These are phyloP conservation scores for Danio aesculapii DNA, from an alignment of 2,797 vertebrate genomes.

Conservation along the genomic window DNA sequence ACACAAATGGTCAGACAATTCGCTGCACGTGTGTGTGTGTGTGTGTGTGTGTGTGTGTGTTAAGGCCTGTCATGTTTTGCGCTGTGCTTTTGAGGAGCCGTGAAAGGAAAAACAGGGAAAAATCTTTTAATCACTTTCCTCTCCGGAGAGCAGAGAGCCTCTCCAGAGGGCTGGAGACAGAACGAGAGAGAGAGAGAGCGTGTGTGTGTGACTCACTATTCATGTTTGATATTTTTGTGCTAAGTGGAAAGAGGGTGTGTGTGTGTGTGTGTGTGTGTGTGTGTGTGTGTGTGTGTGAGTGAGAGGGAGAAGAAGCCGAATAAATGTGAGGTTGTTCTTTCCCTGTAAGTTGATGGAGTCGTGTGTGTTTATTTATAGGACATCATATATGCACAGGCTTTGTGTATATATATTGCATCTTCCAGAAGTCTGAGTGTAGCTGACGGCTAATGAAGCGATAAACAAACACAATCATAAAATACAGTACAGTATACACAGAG, in stretches of 20 bases:
- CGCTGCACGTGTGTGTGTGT: not conserved
- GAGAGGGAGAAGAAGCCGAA: not conserved
- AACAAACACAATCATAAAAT: not conserved
- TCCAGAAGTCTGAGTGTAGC: conserved; percentile 21
- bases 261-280: not conserved
- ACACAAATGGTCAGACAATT: not conserved
- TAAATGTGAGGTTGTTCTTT: conserved; percentile 28
- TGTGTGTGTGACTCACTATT: conserved; percentile 25
- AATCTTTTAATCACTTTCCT: conserved; percentile 59
- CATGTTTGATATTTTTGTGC: conserved; percentile 40
- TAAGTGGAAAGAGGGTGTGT: conserved; percentile 18
- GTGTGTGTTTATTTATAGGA: conserved; percentile 32
- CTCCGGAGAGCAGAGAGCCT: conserved; percentile 49
- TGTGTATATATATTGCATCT: conserved; percentile 20
- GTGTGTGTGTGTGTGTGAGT: not conserved
- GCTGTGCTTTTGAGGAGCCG: conserved; percentile 46
- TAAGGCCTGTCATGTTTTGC: conserved; percentile 45
- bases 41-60: conserved; percentile 24
- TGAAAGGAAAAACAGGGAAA: conserved; percentile 52
- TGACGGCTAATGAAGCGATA: conserved; percentile 6
- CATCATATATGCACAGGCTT: conserved; percentile 16
- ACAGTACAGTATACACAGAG: not conserved
- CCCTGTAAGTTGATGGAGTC: conserved; percentile 1
- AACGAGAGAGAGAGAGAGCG: not conserved
- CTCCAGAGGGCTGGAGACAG: conserved; percentile 39